These are phyloP conservation scores for Oncorhynchus nerka DNA, from an alignment of 2,113 vertebrate species.

Conservation along the genomic window DNA sequence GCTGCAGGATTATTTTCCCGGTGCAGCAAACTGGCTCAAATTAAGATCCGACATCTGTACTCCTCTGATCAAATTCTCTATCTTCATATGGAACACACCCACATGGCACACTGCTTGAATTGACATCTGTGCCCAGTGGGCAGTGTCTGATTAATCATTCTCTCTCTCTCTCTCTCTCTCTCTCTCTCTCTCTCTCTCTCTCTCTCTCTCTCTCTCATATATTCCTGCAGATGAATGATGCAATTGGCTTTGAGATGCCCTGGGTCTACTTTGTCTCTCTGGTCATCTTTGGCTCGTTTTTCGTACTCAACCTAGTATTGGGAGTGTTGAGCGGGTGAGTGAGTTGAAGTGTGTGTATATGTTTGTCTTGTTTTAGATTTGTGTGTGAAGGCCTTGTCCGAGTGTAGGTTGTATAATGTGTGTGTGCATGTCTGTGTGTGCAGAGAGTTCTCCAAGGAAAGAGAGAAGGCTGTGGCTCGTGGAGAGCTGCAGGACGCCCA, in stretches of 20 bases:
- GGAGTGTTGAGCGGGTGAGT: slow-evolving; percentile 92
- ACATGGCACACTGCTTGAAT: too few relatives aligned
- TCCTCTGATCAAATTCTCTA: too few relatives aligned
- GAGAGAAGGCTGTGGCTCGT: slow-evolving; percentile 91
- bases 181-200: not conserved
- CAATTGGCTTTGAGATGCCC: slow-evolving; percentile 87
- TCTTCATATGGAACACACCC: too few relatives aligned
- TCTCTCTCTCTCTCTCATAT: not conserved
- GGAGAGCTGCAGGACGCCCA: slow-evolving; percentile 92
- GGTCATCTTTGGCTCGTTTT: slow-evolving; percentile 94
- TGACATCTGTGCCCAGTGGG: too few relatives aligned
- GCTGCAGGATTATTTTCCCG: too few relatives aligned
- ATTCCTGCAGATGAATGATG: slow-evolving; percentile 85
- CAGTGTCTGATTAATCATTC: too few relatives aligned
- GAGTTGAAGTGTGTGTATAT: not conserved
- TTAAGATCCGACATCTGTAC: too few relatives aligned
- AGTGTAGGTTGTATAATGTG: not conserved
- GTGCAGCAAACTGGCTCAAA: too few relatives aligned
- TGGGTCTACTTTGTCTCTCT: slow-evolving; percentile 94
- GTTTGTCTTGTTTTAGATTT: not conserved
- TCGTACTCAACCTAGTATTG: slow-evolving; percentile 92
- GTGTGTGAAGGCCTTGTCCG: not conserved
- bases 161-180: not conserved
- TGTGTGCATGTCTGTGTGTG: not conserved
- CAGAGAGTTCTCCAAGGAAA: slow-evolving; percentile 93